These are phyloP conservation scores for Neodiprion lecontei DNA, from an alignment of 1,140 invertebrate genomes.

Conservation along the genomic window DNA sequence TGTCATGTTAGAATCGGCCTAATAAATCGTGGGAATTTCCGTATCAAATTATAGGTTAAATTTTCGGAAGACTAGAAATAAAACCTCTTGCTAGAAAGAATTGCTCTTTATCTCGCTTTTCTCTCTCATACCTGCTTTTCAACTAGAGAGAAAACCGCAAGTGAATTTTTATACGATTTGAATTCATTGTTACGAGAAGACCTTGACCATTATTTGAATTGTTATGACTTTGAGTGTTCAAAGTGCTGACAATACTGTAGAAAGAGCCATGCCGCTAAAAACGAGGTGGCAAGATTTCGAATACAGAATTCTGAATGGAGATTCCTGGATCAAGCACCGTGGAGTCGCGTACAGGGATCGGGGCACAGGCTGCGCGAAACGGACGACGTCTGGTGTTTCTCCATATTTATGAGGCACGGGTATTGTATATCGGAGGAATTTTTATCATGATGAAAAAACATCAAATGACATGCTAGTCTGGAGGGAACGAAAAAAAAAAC, in stretches of 20 bases:
- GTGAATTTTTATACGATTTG: neutral
- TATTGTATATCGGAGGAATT: slow-evolving; percentile 18
- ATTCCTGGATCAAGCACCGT: neutral
- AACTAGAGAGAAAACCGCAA: no score
- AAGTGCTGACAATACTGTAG: neutral
- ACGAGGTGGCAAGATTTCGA: neutral
- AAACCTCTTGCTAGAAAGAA: no score
- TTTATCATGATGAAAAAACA: neutral
- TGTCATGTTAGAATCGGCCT: no score
- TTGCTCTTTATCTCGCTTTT: no score
- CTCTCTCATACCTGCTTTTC: no score
- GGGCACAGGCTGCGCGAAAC: neutral
- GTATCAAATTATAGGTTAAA: no score
- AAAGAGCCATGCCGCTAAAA: neutral
- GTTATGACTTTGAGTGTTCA: neutral
- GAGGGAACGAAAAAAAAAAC: slow-evolving; percentile 5
- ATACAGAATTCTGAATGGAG: neutral
- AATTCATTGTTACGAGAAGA: neutral
- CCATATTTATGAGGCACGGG: slow-evolving; percentile 30
- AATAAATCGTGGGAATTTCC: no score
- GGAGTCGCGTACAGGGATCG: neutral
- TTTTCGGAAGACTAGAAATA: no score
- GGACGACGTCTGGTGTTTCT: slow-evolving; percentile 17
- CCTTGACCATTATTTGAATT: neutral
- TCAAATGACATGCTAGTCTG: neutral